These are phyloP conservation scores for Neodon shergylaensis DNA, from an alignment of 2,113 vertebrate species.

Conservation along the genomic window DNA sequence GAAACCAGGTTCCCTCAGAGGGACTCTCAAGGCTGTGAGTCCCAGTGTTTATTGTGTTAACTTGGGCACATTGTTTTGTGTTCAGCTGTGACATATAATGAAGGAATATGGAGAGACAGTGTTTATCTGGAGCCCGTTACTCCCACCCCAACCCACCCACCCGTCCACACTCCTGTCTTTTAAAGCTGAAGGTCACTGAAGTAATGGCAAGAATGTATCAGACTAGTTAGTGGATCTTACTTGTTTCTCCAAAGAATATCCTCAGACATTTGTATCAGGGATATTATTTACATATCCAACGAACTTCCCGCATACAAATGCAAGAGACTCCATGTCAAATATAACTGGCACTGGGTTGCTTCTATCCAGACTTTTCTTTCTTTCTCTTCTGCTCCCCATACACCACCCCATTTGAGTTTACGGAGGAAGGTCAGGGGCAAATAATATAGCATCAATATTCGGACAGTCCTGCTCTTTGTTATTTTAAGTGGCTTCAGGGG, in stretches of 20 bases:
- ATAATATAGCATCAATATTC: not conserved
- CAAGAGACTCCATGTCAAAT: not conserved
- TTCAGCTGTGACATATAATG: conserved; percentile 1
- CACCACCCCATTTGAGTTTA: not conserved
- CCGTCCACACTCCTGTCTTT: not conserved
- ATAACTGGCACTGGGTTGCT: not conserved
- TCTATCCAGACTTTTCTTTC: not conserved
- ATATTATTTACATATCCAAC: not conserved
- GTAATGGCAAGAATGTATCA: conserved; percentile 6
- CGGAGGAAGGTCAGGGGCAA: not conserved
- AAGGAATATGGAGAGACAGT: not conserved
- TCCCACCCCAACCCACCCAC: not conserved
- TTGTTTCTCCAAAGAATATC: not conserved
- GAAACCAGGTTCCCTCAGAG: conserved; percentile 68
- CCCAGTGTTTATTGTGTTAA: conserved; percentile 74
- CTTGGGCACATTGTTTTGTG: conserved; percentile 60
- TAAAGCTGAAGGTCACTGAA: conserved; percentile 19
- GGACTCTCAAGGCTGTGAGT: conserved; percentile 11
- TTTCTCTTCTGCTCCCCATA: fast-evolving
- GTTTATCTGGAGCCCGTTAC: not conserved
- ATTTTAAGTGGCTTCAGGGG: not conserved
- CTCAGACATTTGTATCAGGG: not conserved
- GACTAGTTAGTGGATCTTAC: not conserved
- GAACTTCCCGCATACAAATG: not conserved
- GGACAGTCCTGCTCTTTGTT: not conserved